Conservation (phyloP, 2,113 vertebrate genomes). For the Dissostichus mawsoni region DNA sequence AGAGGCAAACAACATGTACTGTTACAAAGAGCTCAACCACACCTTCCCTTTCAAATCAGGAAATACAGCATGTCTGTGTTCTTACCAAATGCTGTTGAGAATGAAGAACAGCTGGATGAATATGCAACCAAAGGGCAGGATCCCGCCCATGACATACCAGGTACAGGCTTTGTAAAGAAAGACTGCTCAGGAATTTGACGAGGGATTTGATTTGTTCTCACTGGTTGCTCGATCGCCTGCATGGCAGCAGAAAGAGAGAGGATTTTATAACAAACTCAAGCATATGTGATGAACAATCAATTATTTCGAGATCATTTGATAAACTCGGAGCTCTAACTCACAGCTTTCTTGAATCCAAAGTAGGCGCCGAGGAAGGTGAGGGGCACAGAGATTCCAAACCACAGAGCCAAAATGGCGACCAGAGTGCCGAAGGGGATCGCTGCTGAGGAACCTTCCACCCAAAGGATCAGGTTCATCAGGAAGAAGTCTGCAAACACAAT, state of each 20-base stretch:
- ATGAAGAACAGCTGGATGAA: conserved; percentile 99
- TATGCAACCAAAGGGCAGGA: conserved; percentile 98
- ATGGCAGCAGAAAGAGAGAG: neutral
- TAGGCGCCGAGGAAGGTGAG: conserved; percentile 97
- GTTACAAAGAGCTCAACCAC: neutral
- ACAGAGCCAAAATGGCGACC: conserved; percentile 95
- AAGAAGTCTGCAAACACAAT: conserved; percentile 99
- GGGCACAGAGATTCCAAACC: conserved; percentile 99
- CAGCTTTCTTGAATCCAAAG: conserved; percentile 97
- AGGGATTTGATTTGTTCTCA: conserved; percentile 98
- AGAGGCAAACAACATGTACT: accelerated
- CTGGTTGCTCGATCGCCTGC: conserved; percentile 96
- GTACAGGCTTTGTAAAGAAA: conserved; percentile 96
- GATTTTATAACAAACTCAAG: neutral
- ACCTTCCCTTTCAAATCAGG: neutral
- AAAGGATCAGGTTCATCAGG: conserved; percentile 98
- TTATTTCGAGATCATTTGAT: neutral
- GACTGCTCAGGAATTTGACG: conserved; percentile 98
- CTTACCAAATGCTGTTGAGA: conserved; percentile 98
- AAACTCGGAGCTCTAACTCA: conserved; percentile 58
- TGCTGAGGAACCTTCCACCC: conserved; percentile 98
- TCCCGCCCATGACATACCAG: conserved; percentile 99
- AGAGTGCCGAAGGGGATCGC: conserved; percentile 96
- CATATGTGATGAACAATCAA: neutral
- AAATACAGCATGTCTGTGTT: conserved; percentile 14